Base-by-base conservation (phyloP, 2,888 invertebrate genomes). In the Cephus runcator region DNA sequence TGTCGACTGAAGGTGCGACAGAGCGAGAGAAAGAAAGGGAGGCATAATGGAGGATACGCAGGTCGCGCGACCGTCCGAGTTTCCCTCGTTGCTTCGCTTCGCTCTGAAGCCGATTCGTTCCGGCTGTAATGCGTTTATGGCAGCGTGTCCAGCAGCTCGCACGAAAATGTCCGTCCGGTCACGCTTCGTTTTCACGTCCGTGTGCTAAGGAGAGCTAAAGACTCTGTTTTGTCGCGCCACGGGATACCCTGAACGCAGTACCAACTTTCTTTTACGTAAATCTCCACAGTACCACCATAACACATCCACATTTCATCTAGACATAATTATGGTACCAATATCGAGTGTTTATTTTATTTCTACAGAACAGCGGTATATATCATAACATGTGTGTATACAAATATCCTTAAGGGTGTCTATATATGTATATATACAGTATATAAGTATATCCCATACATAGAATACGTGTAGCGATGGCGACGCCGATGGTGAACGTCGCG, bases 41-140 rank as follows among this genome's bases (percentile, higher is more conserved):
- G 15, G 73, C 75, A 73, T 77, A 77, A 79, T 30, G 68, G 77
- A 78, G 75, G 77, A 71, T 78, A 78, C 78, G 81, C 69, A 83
- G 83, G 85, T 87, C 86, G 84, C 85, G 83, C 86, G 87, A 85
- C 84, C 82, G 77, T 78, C 80, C 80, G 76, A 80, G 85, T 87
- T 87, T 85, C 84, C 85, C 85, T 84, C 86, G 86, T 88, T 88
- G 56, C 56, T 23, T 56, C 56, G 56, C 9, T 87, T 31, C 81
- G 80, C 78, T 81, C 87, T 86, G 81, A 82, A 80, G 81, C 76
- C 81, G 82, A 89, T 90, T 90, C 88, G 90, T 89, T 88, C 85
- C 90, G 88, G 89, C 86, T 85, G 86, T 90, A 88, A 90, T 89
- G 87, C 89, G 86, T 89, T 90, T 88, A 90, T 87, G 87, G 87